Evolutionary conservation across 2,888 invertebrate genomes (phyloP).

Genomic region (Hemaris fuciformis): DNA sequence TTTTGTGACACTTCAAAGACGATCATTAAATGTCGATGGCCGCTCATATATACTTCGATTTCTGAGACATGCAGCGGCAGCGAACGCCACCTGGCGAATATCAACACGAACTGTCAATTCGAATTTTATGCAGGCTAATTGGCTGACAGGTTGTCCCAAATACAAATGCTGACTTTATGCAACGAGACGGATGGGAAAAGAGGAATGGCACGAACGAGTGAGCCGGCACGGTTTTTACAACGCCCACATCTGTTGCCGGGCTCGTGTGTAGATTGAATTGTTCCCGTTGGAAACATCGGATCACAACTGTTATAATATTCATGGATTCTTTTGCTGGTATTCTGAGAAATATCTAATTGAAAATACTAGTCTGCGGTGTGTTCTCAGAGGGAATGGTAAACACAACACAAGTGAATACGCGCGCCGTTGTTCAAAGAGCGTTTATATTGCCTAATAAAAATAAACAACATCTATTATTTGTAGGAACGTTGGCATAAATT

Average conservation of each 20-base stretch:
- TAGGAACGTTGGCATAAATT: constrained; percentile 8
- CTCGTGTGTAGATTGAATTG: constrained; percentile 17
- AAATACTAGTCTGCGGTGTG: constrained; percentile 8
- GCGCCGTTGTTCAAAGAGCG: not conserved
- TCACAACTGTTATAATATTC: constrained; percentile 25
- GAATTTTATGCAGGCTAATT: constrained; percentile 62
- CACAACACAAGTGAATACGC: constrained; percentile 7
- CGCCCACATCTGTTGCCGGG: not conserved
- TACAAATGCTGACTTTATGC: constrained; percentile 52
- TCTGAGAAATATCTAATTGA: constrained; percentile 20
- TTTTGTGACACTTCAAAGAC: constrained; percentile 73
- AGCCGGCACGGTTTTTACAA: constrained; percentile 21
- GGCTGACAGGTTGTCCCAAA: constrained; percentile 63
- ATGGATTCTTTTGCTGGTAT: constrained; percentile 20
- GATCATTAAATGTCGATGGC: constrained; percentile 65
- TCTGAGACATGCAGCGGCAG: constrained; percentile 44
- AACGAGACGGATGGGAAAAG: constrained; percentile 29
- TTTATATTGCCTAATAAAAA: constrained; percentile 1
- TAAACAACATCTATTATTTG: constrained; percentile 9
- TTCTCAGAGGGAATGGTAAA: constrained; percentile 5
- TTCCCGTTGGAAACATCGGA: constrained; percentile 18
- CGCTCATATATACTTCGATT: constrained; percentile 57
- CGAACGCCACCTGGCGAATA: constrained; percentile 66
- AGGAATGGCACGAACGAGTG: constrained; percentile 47
- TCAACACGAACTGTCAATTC: constrained; percentile 72